Conservation (phyloP, 2,888 invertebrate genomes). For the Drosophila mimetica region DNA sequence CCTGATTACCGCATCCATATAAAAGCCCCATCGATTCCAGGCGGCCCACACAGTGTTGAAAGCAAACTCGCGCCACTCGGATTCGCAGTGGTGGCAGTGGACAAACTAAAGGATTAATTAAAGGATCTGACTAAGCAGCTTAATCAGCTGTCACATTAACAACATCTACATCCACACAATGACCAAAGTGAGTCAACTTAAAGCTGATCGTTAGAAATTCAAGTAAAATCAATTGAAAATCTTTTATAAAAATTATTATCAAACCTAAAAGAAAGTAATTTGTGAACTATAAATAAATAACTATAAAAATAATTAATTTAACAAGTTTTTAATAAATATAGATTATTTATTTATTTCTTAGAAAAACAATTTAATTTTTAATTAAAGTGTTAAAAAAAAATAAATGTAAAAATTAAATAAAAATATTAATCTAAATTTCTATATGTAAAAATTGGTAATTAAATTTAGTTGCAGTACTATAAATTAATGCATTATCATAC, state of each 20-base stretch:
- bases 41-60: constrained; percentile 57
- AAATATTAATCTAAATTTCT: too few species aligned
- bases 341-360: too few species aligned
- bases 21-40: constrained; percentile 53
- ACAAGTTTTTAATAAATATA: too few species aligned
- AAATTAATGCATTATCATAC: too few species aligned
- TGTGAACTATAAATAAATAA: too few species aligned
- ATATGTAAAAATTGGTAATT: too few species aligned
- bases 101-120: constrained; percentile 49
- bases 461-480: too few species aligned
- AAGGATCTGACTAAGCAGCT: constrained; percentile 15
- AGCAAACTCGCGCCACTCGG: constrained; percentile 57
- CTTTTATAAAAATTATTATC: not conserved
- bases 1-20: constrained; percentile 56
- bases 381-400: too few species aligned
- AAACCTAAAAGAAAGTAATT: too few species aligned
- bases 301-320: too few species aligned
- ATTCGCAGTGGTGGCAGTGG: constrained; percentile 49
- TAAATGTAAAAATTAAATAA: too few species aligned
- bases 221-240: not conserved
- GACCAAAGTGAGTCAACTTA: constrained; percentile 60
- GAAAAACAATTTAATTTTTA: too few species aligned
- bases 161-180: constrained; percentile 18
- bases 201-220: not conserved
- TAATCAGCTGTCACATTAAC: not conserved